These are phyloP conservation scores for Atethmia centrago DNA, from an alignment of 2,888 invertebrate genomes.

Conservation along the genomic window DNA sequence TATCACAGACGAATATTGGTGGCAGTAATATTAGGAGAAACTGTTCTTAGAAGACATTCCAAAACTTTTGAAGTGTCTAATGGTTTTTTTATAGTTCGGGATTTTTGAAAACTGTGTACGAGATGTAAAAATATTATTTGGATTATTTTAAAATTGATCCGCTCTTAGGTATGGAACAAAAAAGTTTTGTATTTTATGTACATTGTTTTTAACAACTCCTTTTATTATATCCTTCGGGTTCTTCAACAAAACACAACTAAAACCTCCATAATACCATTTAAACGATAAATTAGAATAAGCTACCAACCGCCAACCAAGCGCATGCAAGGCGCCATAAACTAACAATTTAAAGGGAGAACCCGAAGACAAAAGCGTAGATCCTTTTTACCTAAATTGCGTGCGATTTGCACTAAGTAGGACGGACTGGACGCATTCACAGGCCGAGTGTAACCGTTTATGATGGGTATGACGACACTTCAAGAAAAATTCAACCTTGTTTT, in stretches of 20 bases:
- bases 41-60: no score
- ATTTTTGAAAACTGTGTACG: neutral
- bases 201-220: no score
- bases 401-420: slow-evolving; percentile 65
- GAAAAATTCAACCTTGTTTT: slow-evolving; percentile 3
- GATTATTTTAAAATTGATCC: no score
- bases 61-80: neutral
- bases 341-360: slow-evolving; percentile 44
- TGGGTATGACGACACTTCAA: neutral
- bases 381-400: slow-evolving; percentile 66
- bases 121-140: neutral
- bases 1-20: no score
- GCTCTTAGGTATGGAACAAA: no score
- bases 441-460: slow-evolving; percentile 61
- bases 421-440: slow-evolving; percentile 50
- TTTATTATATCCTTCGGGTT: no score
- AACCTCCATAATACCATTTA: neutral
- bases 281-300: slow-evolving; percentile 40
- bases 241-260: neutral
- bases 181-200: no score
- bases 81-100: neutral
- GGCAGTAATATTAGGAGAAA: neutral
- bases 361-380: slow-evolving; percentile 54
- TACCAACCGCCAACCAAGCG: no score
- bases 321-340: slow-evolving; percentile 34